Conservation (phyloP, 2,113 vertebrate species). For the Bothrops jararaca region DNA sequence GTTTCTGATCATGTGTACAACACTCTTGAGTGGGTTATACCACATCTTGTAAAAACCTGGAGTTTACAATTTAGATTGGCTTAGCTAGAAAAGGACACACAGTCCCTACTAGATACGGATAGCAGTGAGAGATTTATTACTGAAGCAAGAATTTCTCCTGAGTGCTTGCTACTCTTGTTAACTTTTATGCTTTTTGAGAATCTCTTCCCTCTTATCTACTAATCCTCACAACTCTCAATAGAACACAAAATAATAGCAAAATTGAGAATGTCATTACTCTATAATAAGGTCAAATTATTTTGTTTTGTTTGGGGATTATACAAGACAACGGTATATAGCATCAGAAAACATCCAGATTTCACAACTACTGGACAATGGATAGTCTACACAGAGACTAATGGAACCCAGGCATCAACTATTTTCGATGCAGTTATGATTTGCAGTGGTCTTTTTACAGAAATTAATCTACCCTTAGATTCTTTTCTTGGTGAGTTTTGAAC, state of each 20-base stretch:
- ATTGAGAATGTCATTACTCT: not conserved
- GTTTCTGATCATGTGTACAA: not conserved
- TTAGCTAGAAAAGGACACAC: not conserved
- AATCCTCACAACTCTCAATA: not conserved
- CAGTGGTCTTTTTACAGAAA: constrained; percentile 74
- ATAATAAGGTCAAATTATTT: not conserved
- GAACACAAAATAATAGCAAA: not conserved
- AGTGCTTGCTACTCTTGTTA: not conserved
- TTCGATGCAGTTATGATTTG: constrained; percentile 90
- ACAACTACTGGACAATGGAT: constrained; percentile 83
- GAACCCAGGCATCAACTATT: constrained; percentile 57
- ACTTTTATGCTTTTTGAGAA: not conserved
- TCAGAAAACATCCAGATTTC: constrained; percentile 75
- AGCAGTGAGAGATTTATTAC: not conserved
- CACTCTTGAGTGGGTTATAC: not conserved
- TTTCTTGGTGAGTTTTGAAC: constrained; percentile 77
- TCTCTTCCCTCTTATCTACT: not conserved
- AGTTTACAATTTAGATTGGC: not conserved
- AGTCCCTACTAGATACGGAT: not conserved
- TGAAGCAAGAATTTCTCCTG: not conserved
- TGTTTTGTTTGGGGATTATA: constrained; percentile 18
- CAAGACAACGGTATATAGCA: constrained; percentile 77
- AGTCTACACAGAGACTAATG: constrained; percentile 68
- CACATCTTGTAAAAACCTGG: not conserved
- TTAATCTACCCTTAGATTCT: constrained; percentile 72